Base-by-base conservation (phyloP, 2,113 vertebrate species). In the Gopherus flavomarginatus region DNA sequence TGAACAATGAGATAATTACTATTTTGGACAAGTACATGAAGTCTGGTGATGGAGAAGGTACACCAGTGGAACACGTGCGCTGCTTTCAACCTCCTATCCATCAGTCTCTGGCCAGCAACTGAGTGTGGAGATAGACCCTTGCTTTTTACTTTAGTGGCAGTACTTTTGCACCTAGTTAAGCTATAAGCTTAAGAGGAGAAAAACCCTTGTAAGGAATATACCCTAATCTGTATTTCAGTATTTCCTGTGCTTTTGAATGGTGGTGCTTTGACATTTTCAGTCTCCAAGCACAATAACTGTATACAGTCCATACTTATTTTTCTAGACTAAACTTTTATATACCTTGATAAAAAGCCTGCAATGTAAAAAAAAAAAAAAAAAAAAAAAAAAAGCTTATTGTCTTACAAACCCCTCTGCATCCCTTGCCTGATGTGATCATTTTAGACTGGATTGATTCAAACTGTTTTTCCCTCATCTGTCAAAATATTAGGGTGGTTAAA, bases 1-100 rank as follows among this genome's bases (percentile, higher is more conserved):
- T 99, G 65, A 99, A 99, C 53, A 98, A 99, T 29, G 99, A 99
- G 97, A 99, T 99, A 56, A 99, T 99, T 29, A 98, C 98, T 90
- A 99, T 99, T 96, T 97, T 99, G 97, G 99, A 99, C 98, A 99
- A 99, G 97, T 99, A 99, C 98, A 94, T 99, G 98, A 99, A 99
- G 97, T 98, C 99, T 0, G 99, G 99, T 0, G 99, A 99, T 1
- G 99, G 99, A 1, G 99, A 99, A 97, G 99, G 99, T 98, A 99
- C 99, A 53, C 99, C 99, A 0, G 99, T 99, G 91, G 99, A 99
- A 90, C 99, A 99, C 0, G 99, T 99, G 14, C 99, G 99, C 56
- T 99, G 99, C 97, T 99, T 99, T 98, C 99, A 99, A 98, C 99
- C 99, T 0, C 99, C 99, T 0, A 99, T 99, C 87, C 99, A 99